Percentiles rank a stretch among this genome's conserved stretches.
These are phyloP conservation scores for Tenebrio molitor DNA, from an alignment of 1,140 invertebrate genomes.

Conservation along the genomic window DNA sequence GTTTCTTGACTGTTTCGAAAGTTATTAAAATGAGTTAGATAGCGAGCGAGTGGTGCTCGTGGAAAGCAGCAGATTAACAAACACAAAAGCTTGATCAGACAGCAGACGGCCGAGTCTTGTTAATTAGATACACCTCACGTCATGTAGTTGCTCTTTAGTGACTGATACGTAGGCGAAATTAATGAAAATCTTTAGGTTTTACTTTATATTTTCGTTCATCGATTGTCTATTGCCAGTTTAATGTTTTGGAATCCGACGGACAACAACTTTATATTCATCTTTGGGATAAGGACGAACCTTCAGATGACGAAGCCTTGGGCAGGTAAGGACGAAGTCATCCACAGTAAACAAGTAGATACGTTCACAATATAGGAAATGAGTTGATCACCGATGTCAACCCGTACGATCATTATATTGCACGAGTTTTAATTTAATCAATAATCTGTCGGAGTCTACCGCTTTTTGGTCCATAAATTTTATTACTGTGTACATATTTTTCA, in stretches of 20 bases:
- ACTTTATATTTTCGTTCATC: slow-evolving; percentile 65
- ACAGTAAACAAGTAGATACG: slow-evolving; percentile 25
- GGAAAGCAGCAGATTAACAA: background rate
- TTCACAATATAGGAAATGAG: no score
- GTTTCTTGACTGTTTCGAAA: background rate
- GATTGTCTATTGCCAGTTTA: slow-evolving; percentile 65
- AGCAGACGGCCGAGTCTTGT: background rate
- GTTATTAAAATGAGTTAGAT: background rate
- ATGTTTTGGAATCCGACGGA: slow-evolving; percentile 73
- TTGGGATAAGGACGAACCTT: slow-evolving; percentile 88
- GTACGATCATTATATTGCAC: background rate
- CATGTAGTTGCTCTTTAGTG: background rate
- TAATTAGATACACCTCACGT: slow-evolving; percentile 1
- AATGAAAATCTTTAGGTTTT: slow-evolving; percentile 47
- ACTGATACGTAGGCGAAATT: slow-evolving; percentile 25
- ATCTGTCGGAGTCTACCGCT: no score
- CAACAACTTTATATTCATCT: slow-evolving; percentile 84
- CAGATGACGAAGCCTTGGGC: slow-evolving; percentile 85
- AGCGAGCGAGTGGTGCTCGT: background rate
- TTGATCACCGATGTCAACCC: no score
- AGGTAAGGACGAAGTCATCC: slow-evolving; percentile 73
- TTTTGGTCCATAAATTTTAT: no score
- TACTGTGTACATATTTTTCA: no score
- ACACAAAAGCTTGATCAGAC: background rate
- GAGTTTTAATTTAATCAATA: slow-evolving; percentile 27